phyloP scores from a whole-genome alignment of 1,140 invertebrate genomes.

The Chelonus insularis region DNA sequence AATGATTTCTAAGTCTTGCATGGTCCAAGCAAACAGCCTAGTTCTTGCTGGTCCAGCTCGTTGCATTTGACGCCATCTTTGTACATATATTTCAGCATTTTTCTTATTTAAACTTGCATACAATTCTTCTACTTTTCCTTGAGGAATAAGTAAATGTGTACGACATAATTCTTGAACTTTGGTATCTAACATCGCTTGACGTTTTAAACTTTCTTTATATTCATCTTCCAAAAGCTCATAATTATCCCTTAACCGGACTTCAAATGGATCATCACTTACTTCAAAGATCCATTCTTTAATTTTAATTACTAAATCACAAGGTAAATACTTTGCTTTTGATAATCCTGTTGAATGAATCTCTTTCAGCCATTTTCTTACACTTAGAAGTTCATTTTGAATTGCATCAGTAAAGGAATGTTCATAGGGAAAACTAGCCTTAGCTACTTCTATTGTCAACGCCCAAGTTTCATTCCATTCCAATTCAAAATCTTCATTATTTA shows the following conservation, averaged over 20 bases:
- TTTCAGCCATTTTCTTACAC: conserved; percentile 92
- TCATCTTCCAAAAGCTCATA: conserved; percentile 96
- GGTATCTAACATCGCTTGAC: conserved; percentile 86
- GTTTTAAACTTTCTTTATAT: conserved; percentile 90
- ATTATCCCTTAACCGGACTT: conserved; percentile 93
- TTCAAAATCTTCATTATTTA: conserved; percentile 72
- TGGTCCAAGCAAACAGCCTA: conserved; percentile 78
- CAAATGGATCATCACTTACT: conserved; percentile 97
- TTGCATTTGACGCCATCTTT: conserved; percentile 83
- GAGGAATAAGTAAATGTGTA: conserved; percentile 79
- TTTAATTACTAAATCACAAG: conserved; percentile 87
- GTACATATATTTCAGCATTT: conserved; percentile 94
- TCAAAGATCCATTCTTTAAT: conserved; percentile 84
- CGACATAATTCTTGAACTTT: conserved; percentile 83
- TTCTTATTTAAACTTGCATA: conserved; percentile 83
- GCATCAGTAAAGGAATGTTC: conserved; percentile 92
- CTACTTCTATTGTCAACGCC: conserved; percentile 69
- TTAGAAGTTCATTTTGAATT: conserved; percentile 88
- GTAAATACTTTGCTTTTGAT: conserved; percentile 66
- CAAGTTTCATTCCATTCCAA: conserved; percentile 75
- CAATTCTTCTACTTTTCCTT: conserved; percentile 86
- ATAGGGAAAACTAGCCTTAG: conserved; percentile 85
- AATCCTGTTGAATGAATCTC: conserved; percentile 55
- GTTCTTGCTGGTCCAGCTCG: conserved; percentile 72
- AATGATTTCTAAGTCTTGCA: conserved; percentile 79